Percentiles rank a stretch among this genome's conserved stretches.
Conservation (phyloP, 2,888 invertebrate genomes). For the Euzophera pinguis region DNA sequence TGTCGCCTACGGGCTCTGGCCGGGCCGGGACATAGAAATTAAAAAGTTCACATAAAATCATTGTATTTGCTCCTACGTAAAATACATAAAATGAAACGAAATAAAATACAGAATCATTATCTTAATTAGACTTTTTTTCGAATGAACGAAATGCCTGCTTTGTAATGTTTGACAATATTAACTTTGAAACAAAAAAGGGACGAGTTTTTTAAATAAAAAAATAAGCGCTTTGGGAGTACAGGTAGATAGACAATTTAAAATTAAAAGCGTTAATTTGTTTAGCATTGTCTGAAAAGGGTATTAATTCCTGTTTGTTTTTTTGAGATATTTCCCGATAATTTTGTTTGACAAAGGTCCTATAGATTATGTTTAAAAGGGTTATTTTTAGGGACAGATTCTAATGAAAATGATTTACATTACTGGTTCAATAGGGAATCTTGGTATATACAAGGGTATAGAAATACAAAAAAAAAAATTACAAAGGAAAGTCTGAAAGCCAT, state of each 20-base stretch:
- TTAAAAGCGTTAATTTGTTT: conserved; percentile 41
- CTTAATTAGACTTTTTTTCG: neutral
- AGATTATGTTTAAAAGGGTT: no score
- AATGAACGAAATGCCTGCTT: conserved; percentile 18
- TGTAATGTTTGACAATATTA: conserved; percentile 27
- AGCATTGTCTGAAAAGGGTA: conserved; percentile 24
- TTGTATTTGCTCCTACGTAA: no score
- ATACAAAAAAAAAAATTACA: no score
- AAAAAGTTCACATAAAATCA: no score
- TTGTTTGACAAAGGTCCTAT: neutral
- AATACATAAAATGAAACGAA: neutral
- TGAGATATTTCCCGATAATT: neutral
- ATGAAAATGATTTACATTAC: no score
- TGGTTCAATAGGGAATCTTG: no score
- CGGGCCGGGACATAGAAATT: no score
- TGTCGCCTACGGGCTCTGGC: no score
- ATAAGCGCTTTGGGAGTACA: conserved; percentile 3
- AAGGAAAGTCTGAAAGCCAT: no score
- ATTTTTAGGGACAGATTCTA: no score
- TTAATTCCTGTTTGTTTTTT: conserved; percentile 18
- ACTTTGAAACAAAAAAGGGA: conserved; percentile 17
- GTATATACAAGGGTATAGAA: no score
- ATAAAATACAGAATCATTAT: neutral
- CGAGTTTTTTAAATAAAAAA: neutral
- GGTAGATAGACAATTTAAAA: conserved; percentile 30